Evolutionary conservation across 2,797 vertebrate genomes (phyloP).

Genomic region (Melopsittacus undulatus): DNA sequence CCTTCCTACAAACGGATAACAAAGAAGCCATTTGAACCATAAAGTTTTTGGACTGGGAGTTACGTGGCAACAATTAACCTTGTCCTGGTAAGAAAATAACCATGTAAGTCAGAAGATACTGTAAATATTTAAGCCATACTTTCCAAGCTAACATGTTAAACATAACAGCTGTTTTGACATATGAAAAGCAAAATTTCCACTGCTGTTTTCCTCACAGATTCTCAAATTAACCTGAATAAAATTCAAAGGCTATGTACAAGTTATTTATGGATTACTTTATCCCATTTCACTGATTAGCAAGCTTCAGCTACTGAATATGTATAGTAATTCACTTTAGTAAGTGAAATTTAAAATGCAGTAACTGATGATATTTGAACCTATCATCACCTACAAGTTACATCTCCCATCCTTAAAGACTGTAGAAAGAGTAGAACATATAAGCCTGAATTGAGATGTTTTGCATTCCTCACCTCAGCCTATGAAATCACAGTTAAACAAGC

Average conservation of each 20-base stretch:
- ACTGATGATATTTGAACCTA: background rate
- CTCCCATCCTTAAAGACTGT: background rate
- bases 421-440: background rate
- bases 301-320: background rate
- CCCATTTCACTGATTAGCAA: background rate
- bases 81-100: conserved; percentile 5
- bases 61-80: conserved; percentile 45
- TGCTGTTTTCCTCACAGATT: background rate
- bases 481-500: background rate
- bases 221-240: background rate
- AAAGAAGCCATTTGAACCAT: background rate
- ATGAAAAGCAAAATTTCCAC: background rate
- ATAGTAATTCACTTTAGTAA: background rate
- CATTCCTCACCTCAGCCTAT: background rate
- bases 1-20: background rate
- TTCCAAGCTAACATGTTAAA: background rate
- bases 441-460: background rate
- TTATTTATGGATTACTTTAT: background rate
- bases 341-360: background rate
- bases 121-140: conserved; percentile 49
- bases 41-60: background rate
- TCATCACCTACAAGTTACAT: background rate
- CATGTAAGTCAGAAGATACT: background rate
- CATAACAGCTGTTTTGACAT: background rate
- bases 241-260: background rate